These are phyloP conservation scores for Dermochelys coriacea DNA, from an alignment of 2,797 vertebrate genomes.

Conservation along the genomic window DNA sequence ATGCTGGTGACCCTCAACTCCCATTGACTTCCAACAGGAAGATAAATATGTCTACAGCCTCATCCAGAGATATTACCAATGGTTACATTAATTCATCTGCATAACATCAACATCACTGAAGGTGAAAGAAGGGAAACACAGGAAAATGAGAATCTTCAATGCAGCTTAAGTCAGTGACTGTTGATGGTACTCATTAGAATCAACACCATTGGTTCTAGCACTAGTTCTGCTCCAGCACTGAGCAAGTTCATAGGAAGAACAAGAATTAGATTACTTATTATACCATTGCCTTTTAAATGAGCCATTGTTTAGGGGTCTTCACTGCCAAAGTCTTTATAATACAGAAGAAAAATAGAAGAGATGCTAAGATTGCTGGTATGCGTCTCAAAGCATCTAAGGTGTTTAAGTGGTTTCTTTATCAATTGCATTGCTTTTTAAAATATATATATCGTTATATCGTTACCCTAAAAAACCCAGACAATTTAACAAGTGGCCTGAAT, in stretches of 20 bases:
- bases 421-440: neutral
- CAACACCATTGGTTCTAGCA: neutral
- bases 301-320: neutral
- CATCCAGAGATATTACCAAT: neutral
- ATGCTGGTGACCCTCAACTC: neutral
- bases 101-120: neutral
- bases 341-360: neutral
- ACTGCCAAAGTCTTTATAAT: neutral
- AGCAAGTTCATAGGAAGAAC: neutral
- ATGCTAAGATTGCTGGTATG: neutral
- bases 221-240: neutral
- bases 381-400: neutral
- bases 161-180: neutral
- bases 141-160: neutral
- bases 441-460: neutral
- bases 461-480: neutral
- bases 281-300: neutral
- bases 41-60: fast-evolving
- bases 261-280: neutral
- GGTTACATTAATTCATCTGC: neutral
- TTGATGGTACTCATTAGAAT: neutral
- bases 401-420: neutral
- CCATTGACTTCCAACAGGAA: neutral
- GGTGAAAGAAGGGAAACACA: neutral
- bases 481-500: neutral